Conservation (phyloP, 1,140 invertebrate species). For the Penaeus vannamei region DNA sequence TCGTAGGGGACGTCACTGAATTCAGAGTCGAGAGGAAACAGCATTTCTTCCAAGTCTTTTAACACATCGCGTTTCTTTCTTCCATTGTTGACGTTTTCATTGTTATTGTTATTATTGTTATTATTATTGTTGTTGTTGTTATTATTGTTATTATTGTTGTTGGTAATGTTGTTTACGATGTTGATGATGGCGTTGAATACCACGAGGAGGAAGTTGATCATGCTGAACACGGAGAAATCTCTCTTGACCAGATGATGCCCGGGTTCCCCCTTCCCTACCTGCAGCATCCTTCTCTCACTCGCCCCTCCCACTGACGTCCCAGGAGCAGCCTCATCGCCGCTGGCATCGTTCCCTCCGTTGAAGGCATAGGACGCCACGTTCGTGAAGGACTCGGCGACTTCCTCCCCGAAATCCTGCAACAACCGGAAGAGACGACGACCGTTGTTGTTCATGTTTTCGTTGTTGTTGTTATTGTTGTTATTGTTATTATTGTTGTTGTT, state of each 20-base stretch:
- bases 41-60: background rate
- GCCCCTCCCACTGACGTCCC: background rate
- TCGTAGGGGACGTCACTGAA: too few species aligned
- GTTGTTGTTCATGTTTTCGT: background rate
- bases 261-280: background rate
- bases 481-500: conserved; percentile 9
- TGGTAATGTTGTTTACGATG: conserved; percentile 39
- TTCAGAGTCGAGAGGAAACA: too few species aligned
- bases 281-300: background rate
- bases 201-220: conserved; percentile 43
- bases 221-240: conserved; percentile 34
- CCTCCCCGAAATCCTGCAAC: background rate
- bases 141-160: conserved; percentile 50
- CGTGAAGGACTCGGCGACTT: background rate
- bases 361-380: background rate
- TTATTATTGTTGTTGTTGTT: conserved; percentile 47
- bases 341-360: too few species aligned
- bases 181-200: conserved; percentile 39
- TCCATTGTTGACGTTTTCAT: conserved; percentile 23
- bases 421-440: background rate
- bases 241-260: conserved; percentile 2
- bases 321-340: too few species aligned
- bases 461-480: conserved; percentile 10
- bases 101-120: conserved; percentile 23
- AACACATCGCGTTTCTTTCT: background rate